phyloP scores from a whole-genome alignment of 2,797 vertebrate species.

The Pristis pectinata region DNA sequence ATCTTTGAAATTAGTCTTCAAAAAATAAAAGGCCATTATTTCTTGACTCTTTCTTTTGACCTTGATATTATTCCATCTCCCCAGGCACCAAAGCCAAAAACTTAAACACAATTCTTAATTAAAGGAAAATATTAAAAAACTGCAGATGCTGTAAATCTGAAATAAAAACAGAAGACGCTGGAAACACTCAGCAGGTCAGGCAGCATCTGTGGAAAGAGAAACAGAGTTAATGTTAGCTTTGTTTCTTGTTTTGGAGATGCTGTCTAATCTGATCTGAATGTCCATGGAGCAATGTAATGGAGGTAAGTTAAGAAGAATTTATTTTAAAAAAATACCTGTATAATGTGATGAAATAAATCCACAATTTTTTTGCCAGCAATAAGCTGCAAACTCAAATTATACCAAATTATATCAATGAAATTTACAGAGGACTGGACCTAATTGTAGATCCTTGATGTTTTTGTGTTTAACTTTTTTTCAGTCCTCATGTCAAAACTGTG shows the following conservation, averaged over 20 bases:
- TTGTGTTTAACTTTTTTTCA: background rate
- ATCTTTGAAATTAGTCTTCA: background rate
- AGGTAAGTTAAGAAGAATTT: background rate
- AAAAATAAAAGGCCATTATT: background rate
- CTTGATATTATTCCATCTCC: background rate
- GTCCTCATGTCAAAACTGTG: background rate
- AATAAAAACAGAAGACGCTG: too few relatives aligned
- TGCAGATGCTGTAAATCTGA: too few relatives aligned
- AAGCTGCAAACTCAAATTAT: background rate
- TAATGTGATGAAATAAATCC: background rate
- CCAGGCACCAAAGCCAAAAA: background rate
- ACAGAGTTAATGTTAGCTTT: too few relatives aligned
- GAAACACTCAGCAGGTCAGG: too few relatives aligned
- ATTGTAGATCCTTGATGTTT: background rate
- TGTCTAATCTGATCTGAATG: background rate
- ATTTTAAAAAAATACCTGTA: background rate
- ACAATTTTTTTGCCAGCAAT: background rate
- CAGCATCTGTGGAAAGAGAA: too few relatives aligned
- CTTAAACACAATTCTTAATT: background rate
- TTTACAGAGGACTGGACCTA: background rate
- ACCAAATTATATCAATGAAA: background rate
- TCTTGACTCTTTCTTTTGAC: background rate
- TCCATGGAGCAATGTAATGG: background rate
- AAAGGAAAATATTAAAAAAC: too few relatives aligned
- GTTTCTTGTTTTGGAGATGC: too few relatives aligned